These are phyloP conservation scores for Diceros bicornis DNA, from an alignment of 2,797 vertebrate species.

Conservation along the genomic window DNA sequence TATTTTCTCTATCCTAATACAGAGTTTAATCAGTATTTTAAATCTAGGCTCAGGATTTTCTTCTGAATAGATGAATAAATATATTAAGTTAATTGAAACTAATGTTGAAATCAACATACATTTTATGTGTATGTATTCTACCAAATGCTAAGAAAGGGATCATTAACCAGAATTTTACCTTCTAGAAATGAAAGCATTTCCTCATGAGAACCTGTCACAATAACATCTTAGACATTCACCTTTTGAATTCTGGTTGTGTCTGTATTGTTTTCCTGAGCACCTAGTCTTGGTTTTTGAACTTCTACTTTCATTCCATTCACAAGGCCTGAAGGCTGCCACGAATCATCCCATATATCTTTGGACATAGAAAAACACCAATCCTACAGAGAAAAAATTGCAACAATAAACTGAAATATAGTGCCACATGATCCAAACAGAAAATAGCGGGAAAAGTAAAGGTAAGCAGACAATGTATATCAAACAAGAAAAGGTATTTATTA, in stretches of 20 bases:
- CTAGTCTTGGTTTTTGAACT: conserved; percentile 47
- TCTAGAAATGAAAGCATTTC: conserved; percentile 7
- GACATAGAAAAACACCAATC: conserved; percentile 60
- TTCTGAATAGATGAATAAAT: conserved; percentile 26
- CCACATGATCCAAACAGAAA: background rate
- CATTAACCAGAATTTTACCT: conserved; percentile 58
- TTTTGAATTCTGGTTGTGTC: conserved; percentile 39
- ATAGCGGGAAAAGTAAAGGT: background rate
- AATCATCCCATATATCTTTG: conserved; percentile 70
- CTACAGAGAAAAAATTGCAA: conserved; percentile 62
- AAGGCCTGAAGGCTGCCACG: conserved; percentile 68
- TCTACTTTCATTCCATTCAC: conserved; percentile 40
- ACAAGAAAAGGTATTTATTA: background rate
- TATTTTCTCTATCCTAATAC: background rate
- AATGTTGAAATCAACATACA: conserved; percentile 12
- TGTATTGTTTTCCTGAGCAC: conserved; percentile 35
- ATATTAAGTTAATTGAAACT: conserved; percentile 21
- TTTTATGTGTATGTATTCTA: background rate
- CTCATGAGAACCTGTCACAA: background rate
- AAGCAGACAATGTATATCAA: background rate
- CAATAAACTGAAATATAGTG: background rate
- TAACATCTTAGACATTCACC: conserved; percentile 58
- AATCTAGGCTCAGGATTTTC: conserved; percentile 10
- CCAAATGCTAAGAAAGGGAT: background rate
- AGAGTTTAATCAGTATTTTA: background rate